Evolutionary conservation across 2,797 vertebrate genomes (phyloP), one percentile per base, ranked within the genome.

Genomic region (Setipinna tenuifilis): DNA sequence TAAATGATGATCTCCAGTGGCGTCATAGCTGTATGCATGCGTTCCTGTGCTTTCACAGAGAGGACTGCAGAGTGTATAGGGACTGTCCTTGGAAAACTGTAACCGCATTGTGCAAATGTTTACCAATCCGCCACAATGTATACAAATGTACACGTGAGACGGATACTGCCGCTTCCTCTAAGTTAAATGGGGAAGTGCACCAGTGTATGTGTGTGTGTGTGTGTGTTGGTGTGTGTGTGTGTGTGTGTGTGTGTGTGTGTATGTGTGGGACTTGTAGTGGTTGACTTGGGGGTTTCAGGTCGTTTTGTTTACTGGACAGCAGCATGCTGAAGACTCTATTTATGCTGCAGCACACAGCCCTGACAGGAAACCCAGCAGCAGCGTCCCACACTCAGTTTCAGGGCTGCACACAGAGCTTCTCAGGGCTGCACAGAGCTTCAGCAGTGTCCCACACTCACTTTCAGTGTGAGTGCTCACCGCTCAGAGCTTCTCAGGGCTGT

Each of bases 71-170:
- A 19, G 35, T 1, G 31, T 44, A 17, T 35, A 21, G 14, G 1
- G 31, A 78, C 9, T 78, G 31, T 21, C 31, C 31, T 44, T 44
- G 31, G 31, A 35, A 17, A 78, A 44, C 35, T 17, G 28, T 12
- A 31, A 44, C 71, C 5, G 35, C 71, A 78, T 78, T 78, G 71
- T 78, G 71, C 71, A 78, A 78, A 44, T 78, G 71, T 78, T 78
- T 78, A 78, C 71, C 3, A 78, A 78, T 78, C 31, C 31, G 1
- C 17, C 21, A 2, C 71, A 44, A 21, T 44, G 71, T 78, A 78
- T 31, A 78, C 71, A 78, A 25, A 35, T 19, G 31, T 75, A 41
- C 31, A 78, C 31, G 31, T 78, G 71, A 78, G 71, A 78, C 35
- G 17, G 31, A 78, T 78, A 9, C 19, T 78, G 71, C 17, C 21